phyloP scores from a whole-genome alignment of 2,888 invertebrate genomes.

The Spodoptera picta region DNA sequence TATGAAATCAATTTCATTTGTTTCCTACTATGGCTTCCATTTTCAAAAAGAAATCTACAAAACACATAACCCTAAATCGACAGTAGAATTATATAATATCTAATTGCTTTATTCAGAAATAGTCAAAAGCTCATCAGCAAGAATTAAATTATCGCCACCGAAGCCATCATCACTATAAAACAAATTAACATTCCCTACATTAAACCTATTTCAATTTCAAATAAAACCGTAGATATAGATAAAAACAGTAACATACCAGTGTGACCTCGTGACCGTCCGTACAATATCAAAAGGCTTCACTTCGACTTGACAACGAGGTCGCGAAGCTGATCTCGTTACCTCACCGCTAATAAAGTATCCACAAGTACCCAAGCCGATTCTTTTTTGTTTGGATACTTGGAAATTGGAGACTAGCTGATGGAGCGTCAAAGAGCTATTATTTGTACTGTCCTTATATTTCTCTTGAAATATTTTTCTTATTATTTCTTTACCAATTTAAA shows the following conservation, averaged over 20 bases:
- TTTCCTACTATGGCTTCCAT: too few relatives aligned
- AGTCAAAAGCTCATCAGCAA: too few relatives aligned
- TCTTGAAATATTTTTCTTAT: too few relatives aligned
- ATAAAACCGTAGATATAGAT: conserved; percentile 22
- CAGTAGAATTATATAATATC: too few relatives aligned
- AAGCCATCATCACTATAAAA: too few relatives aligned
- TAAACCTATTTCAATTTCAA: background rate
- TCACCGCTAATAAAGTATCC: conserved; percentile 40
- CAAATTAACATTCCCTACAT: too few relatives aligned
- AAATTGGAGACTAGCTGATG: conserved; percentile 3
- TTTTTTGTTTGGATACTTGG: conserved; percentile 14
- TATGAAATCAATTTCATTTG: too few relatives aligned
- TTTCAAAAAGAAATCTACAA: too few relatives aligned
- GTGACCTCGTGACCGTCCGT: conserved; percentile 30
- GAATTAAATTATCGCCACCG: too few relatives aligned
- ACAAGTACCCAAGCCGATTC: conserved; percentile 15
- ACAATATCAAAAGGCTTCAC: conserved; percentile 58
- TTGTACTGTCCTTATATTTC: background rate
- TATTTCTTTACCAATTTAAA: too few relatives aligned
- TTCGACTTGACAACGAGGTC: conserved; percentile 49
- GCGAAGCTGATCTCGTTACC: conserved; percentile 54
- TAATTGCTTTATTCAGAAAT: too few relatives aligned
- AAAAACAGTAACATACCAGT: conserved; percentile 26
- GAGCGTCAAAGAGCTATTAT: background rate
- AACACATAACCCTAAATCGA: too few relatives aligned